Base-by-base conservation (phyloP, 2,888 invertebrate species). In the Trachelus iudaicus region DNA sequence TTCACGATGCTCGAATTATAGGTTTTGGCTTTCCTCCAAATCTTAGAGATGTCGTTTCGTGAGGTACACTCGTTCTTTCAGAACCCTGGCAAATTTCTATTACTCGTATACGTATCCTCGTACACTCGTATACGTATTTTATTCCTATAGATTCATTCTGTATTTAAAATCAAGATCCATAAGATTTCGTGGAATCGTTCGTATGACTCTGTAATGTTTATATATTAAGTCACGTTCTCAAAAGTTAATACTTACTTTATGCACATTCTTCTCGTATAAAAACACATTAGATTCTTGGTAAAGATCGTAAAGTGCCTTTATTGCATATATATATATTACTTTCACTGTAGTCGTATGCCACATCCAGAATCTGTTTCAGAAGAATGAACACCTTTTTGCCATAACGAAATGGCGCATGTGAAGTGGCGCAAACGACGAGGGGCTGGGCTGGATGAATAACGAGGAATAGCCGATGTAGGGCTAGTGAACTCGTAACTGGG, bases 401-500 rank as follows among this genome's bases (percentile, higher is more conserved):
- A 23, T 12, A 13, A 6, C 11, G 74, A 30, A 37, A 35, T 34
- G 11, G 23, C 74, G 35, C 37, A 30, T 37, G 35, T 34, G 35
- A 30, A 56, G 23, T 56, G 9, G 9, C 56, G 23, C 23, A 23
- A 56, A 34, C 13, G 30, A 15, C 34, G 74, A 74, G 34, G 34
- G 23, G 74, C 34, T 34, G 11, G 12, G 23, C 30, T 6, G 30
- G 74, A n/a, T 34, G 81, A 78, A 78, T 76, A 30, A 69, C 77
- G 71, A 73, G 34, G 68, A 71, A 15, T 76, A 73, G 15, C 69
- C 73, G 34, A 35, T 34, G 69, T 56, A 37, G 81, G 82, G 79
- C 82, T 84, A 83, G 84, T 83, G 85, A 85, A 85, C 85, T 83
- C 76, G 79, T 80, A 86, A 86, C 84, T 86, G 73, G 86, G 86